Evolutionary conservation across 2,797 vertebrate species (phyloP), one percentile per base, ranked within the genome.

Genomic region (Clarias pachynema): DNA sequence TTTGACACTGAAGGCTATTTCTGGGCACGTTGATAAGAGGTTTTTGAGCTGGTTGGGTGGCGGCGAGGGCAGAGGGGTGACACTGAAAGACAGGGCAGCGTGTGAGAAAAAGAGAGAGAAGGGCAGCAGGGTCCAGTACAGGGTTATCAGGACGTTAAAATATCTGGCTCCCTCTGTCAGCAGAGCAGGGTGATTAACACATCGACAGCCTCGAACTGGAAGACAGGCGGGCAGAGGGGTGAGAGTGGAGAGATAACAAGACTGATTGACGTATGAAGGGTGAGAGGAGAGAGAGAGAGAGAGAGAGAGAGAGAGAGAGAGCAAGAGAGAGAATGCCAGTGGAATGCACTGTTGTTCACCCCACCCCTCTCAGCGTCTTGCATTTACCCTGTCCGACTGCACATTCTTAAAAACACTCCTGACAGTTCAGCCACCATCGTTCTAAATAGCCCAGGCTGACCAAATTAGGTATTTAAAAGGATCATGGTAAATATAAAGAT

Each of bases 121-220:
- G 77, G 88, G 90, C 91, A 87, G 77, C 4, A 62, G 89, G 82
- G 89, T 86, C 91, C 88, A 91, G 89, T 44, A 84, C 29, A 20
- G 88, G 93, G 93, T 94, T 95, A 94, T 95, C 94, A 92, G 91
- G 81, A 85, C 68, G 84, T 87, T 87, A 89, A 90, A 90, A 92
- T 94, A 94, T 93, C 94, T 90, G 89, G 90, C 92, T 87, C 90
- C 89, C 91, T 94, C 93, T 93, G 92, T 95, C 92, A 91, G 89
- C 93, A 90, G 91, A 88, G 79, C 84, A 5, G 89, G 90, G 92
- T 92, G 93, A 94, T 87, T 90, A 91, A 91, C 90, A 91, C 87
- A 87, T 88, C 89, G 86, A 91, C 90, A 89, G 90, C 89, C 82
- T 88, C 87, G 53, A 86, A 89, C 75, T 81, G 89, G 84, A 87